These are phyloP conservation scores for Epinotia demarniana DNA, from an alignment of 2,888 invertebrate genomes.

Conservation along the genomic window DNA sequence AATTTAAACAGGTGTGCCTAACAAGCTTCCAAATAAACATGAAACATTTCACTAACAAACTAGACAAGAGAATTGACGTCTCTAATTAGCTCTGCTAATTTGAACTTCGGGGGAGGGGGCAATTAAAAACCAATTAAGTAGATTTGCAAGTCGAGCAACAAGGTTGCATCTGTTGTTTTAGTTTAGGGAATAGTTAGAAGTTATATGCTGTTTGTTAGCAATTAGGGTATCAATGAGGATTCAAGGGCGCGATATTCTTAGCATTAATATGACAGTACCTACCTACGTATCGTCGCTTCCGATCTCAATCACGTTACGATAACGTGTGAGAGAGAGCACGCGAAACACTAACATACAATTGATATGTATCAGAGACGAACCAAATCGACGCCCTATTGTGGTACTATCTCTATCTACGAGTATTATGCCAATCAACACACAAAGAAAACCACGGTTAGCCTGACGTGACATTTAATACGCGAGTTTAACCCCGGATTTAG, in stretches of 20 bases:
- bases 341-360: no score
- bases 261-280: no score
- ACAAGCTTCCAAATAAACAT: conserved; percentile 16
- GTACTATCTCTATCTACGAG: no score
- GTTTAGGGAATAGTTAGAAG: conserved; percentile 16
- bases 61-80: conserved; percentile 35
- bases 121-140: conserved; percentile 32
- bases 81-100: conserved; percentile 32
- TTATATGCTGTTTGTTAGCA: conserved; percentile 16
- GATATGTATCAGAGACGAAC: no score
- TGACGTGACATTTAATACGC: no score
- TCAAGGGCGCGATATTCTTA: background rate
- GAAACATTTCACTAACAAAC: conserved; percentile 30
- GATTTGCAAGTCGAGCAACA: conserved; percentile 27
- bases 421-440: no score
- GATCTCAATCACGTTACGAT: no score
- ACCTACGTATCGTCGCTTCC: no score
- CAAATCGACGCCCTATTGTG: no score
- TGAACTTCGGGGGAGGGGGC: conserved; percentile 19
- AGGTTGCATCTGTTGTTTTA: conserved; percentile 25
- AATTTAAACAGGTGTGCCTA: background rate
- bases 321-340: no score
- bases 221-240: background rate
- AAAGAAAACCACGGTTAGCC: no score
- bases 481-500: no score